phyloP scores from a whole-genome alignment of 2,888 invertebrate species.

The Dryadula phaetusa region DNA sequence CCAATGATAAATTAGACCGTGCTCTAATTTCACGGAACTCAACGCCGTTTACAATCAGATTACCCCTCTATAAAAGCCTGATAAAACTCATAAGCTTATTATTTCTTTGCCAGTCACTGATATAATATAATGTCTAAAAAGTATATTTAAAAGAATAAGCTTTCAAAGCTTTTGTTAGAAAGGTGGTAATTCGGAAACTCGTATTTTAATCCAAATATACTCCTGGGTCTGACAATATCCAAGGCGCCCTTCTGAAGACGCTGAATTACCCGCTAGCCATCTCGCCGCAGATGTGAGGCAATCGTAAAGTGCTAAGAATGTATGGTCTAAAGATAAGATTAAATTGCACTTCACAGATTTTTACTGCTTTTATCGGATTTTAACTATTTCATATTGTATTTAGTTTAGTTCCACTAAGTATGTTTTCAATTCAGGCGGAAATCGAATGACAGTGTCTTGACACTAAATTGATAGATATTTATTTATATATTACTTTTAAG shows the following conservation, averaged over 20 bases:
- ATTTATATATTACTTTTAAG: no score
- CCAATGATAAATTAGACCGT: no score
- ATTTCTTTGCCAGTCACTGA: no score
- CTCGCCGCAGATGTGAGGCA: conserved; percentile 22
- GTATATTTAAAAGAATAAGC: not conserved
- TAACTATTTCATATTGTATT: not conserved
- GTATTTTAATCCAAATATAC: conserved; percentile 24
- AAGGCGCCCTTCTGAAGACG: conserved; percentile 20
- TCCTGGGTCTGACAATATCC: conserved; percentile 26
- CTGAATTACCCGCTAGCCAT: conserved; percentile 26
- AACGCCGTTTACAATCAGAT: no score
- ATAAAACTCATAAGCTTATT: no score
- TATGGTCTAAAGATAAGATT: conserved; percentile 7
- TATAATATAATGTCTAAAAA: not conserved
- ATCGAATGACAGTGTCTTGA: no score
- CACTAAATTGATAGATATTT: no score
- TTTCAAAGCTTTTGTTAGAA: not conserved
- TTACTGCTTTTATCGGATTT: not conserved
- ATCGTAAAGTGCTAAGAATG: conserved; percentile 16
- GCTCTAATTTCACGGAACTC: no score
- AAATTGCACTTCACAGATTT: not conserved
- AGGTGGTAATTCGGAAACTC: conserved; percentile 18
- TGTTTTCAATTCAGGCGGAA: no score
- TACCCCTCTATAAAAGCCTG: no score
- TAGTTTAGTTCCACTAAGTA: not conserved